phyloP scores from a whole-genome alignment of 2,113 vertebrate genomes.

The Tor tambroides region DNA sequence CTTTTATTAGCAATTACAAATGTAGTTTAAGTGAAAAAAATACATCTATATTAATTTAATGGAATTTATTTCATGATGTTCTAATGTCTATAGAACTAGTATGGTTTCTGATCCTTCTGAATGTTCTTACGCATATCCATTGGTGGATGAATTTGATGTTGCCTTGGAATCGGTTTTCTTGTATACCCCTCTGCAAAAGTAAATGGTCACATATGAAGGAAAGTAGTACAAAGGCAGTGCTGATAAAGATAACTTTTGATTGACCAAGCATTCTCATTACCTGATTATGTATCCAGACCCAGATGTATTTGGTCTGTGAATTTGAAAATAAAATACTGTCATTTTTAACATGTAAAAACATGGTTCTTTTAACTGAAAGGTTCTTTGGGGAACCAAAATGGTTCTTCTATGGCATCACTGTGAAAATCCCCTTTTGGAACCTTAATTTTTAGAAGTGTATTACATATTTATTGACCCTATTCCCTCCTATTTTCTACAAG shows the following conservation, averaged over 20 bases:
- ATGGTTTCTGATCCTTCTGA: background rate
- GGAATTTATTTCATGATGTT: background rate
- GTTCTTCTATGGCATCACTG: background rate
- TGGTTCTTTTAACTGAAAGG: background rate
- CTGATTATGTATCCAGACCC: conserved; percentile 72
- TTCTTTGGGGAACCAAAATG: background rate
- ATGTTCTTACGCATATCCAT: conserved; percentile 66
- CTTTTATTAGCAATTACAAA: background rate
- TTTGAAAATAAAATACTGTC: conserved; percentile 3
- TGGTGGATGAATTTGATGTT: conserved; percentile 54
- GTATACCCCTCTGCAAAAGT: conserved; percentile 71
- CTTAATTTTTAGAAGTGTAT: background rate
- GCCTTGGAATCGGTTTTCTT: conserved; percentile 69
- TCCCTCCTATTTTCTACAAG: background rate
- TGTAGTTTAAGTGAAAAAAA: background rate
- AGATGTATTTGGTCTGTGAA: conserved; percentile 61
- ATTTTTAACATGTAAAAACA: background rate
- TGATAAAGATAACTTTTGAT: background rate
- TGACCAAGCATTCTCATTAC: conserved; percentile 55
- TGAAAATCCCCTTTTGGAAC: background rate
- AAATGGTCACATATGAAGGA: conserved; percentile 12
- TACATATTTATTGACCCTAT: conserved; percentile 22
- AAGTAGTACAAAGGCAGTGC: background rate
- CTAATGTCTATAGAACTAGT: background rate
- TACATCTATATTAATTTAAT: background rate